Percentiles rank a stretch among this genome's conserved stretches.
Evolutionary conservation across 1,140 invertebrate species (phyloP).

Genomic region (Vollenhovia emeryi): DNA sequence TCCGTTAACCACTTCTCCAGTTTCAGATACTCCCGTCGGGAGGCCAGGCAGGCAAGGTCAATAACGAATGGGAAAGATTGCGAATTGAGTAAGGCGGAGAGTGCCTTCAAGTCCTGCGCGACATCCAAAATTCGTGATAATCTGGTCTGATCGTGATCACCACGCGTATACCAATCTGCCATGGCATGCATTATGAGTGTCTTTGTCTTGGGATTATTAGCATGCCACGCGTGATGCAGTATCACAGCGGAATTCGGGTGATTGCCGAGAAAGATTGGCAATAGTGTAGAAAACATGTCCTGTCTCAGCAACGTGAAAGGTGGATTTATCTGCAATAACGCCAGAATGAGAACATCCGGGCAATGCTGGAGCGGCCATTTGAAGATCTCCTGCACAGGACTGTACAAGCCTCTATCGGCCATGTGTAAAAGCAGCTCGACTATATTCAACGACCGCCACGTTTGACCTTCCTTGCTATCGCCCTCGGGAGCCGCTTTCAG

Average conservation of each 20-base stretch:
- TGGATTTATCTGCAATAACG: conserved; percentile 93
- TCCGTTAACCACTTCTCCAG: conserved; percentile 99
- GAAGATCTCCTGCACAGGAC: conserved; percentile 94
- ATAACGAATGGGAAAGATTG: conserved; percentile 98
- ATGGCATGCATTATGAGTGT: conserved; percentile 97
- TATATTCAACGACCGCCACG: conserved; percentile 96
- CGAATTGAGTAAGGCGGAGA: conserved; percentile 96
- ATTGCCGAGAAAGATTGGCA: conserved; percentile 96
- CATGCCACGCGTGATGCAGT: conserved; percentile 97
- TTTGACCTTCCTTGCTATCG: conserved; percentile 96
- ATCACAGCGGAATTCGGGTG: conserved; percentile 97
- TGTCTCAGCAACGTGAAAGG: conserved; percentile 91
- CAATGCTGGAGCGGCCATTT: conserved; percentile 97
- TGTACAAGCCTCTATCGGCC: conserved; percentile 93
- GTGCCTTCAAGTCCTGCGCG: conserved; percentile 98
- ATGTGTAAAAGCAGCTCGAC: conserved; percentile 95
- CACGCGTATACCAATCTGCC: conserved; percentile 98
- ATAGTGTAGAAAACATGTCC: conserved; percentile 93
- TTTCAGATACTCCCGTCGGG: conserved; percentile 98
- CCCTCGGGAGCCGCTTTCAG: conserved; percentile 96
- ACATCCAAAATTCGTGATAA: conserved; percentile 98
- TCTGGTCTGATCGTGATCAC: conserved; percentile 96
- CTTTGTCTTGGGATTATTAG: conserved; percentile 90
- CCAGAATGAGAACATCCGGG: conserved; percentile 96
- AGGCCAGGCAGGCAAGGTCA: conserved; percentile 98